Percentiles rank a stretch among this genome's conserved stretches.
Evolutionary conservation across 2,888 invertebrate genomes (phyloP).

Genomic region (Tryphoninae sp.): DNA sequence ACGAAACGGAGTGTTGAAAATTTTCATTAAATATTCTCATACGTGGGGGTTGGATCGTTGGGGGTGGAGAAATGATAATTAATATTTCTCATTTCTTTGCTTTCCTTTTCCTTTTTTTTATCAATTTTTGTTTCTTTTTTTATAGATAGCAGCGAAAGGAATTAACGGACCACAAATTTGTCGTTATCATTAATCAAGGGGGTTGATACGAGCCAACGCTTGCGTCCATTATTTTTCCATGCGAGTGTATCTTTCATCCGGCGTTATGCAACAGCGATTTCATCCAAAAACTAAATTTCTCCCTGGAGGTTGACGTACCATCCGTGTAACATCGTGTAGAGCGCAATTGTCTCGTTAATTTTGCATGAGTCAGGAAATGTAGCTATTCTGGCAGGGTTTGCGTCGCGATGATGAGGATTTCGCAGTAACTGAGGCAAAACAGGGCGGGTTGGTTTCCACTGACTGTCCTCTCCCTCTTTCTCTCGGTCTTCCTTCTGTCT

Average conservation of each 20-base stretch:
- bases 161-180: neutral
- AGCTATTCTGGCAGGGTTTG: slow-evolving; percentile 6
- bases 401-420: slow-evolving; percentile 38
- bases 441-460: neutral
- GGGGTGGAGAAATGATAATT: too few species aligned
- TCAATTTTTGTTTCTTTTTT: neutral
- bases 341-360: slow-evolving; percentile 44
- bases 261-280: slow-evolving; percentile 1
- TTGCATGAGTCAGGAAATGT: slow-evolving; percentile 28
- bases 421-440: slow-evolving; percentile 37
- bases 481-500: slow-evolving; percentile 28
- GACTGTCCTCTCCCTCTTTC: neutral
- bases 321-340: slow-evolving; percentile 26
- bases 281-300: neutral
- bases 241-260: too few species aligned
- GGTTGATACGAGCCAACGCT: neutral
- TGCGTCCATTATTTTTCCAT: neutral
- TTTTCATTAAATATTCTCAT: too few species aligned
- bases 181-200: slow-evolving; percentile 1
- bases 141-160: neutral
- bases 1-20: too few species aligned
- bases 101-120: too few species aligned
- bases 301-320: neutral
- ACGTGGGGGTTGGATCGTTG: too few species aligned
- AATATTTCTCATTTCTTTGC: neutral